Evolutionary conservation across 2,888 invertebrate genomes (phyloP).

Genomic region (Globia sparganii): DNA sequence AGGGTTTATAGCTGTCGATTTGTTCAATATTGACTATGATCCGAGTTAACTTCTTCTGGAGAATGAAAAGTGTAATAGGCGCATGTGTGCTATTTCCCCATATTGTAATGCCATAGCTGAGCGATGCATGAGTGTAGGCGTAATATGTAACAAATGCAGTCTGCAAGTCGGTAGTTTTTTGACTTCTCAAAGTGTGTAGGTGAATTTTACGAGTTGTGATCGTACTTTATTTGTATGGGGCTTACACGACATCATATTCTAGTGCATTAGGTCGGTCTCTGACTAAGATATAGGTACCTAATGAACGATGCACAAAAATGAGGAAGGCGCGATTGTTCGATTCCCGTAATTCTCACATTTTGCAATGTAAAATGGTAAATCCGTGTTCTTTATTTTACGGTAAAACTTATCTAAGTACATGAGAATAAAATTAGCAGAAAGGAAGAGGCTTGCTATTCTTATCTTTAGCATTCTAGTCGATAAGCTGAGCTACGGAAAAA

Average conservation of each 20-base stretch:
- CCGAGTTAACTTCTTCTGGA: too few species aligned
- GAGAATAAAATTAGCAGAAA: slow-evolving; percentile 30
- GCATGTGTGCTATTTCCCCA: too few species aligned
- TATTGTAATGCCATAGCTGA: too few species aligned
- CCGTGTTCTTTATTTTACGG: slow-evolving; percentile 2
- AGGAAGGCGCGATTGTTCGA: slow-evolving; percentile 1
- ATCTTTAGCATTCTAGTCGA: slow-evolving; percentile 36
- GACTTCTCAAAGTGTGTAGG: too few species aligned
- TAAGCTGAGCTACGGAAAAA: slow-evolving; percentile 22
- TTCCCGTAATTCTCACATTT: slow-evolving; percentile 14
- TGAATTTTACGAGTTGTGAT: too few species aligned
- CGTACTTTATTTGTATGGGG: too few species aligned
- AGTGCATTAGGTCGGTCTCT: neutral
- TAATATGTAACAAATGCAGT: too few species aligned
- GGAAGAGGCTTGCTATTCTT: slow-evolving; percentile 32
- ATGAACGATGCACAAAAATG: slow-evolving; percentile 8
- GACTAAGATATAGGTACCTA: neutral
- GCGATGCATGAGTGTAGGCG: too few species aligned
- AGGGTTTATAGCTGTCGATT: too few species aligned
- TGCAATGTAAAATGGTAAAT: slow-evolving; percentile 23
- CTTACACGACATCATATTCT: neutral
- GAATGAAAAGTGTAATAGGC: too few species aligned
- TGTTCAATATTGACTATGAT: too few species aligned
- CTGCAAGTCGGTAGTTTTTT: too few species aligned
- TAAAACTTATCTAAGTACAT: slow-evolving; percentile 20